Percentiles rank a stretch among this genome's conserved stretches.
Conservation (phyloP, 2,888 invertebrate species). For the Eucera pruinosa region DNA sequence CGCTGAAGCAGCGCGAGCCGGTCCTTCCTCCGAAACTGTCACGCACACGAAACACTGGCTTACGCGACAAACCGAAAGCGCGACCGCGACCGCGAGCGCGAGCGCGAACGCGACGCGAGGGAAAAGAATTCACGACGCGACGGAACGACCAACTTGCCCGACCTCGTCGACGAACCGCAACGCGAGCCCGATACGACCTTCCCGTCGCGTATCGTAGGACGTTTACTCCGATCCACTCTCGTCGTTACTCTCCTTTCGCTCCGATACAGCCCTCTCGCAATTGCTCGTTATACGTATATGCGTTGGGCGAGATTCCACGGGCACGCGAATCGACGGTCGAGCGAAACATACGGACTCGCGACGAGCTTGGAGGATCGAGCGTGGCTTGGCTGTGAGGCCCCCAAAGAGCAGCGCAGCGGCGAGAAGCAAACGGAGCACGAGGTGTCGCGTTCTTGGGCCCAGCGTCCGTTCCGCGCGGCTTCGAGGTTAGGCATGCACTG, state of each 20-base stretch:
- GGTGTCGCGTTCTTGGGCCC: constrained; percentile 75
- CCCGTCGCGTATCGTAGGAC: constrained; percentile 18
- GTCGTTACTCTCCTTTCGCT: constrained; percentile 5
- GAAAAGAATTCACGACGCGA: neutral
- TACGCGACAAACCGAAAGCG: neutral
- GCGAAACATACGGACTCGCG: constrained; percentile 11
- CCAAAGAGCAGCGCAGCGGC: constrained; percentile 10
- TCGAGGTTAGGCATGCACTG: constrained; percentile 84
- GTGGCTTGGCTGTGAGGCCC: neutral
- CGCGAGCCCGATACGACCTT: constrained; percentile 2
- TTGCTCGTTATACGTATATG: neutral
- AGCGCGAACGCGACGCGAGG: too few relatives aligned
- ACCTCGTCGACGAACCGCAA: constrained; percentile 30
- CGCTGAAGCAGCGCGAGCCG: neutral
- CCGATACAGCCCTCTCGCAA: constrained; percentile 9
- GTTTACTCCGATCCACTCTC: constrained; percentile 18
- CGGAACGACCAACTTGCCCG: constrained; percentile 3
- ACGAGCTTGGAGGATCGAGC: neutral
- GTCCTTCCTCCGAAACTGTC: constrained; percentile 35
- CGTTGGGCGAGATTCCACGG: neutral
- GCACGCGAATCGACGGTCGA: constrained; percentile 22
- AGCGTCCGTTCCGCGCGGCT: constrained; percentile 82
- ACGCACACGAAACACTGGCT: constrained; percentile 1
- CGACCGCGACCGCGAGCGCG: neutral
- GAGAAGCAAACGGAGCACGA: constrained; percentile 59